These are phyloP conservation scores for Glyptemys insculpta DNA, from an alignment of 2,797 vertebrate species.

Conservation along the genomic window DNA sequence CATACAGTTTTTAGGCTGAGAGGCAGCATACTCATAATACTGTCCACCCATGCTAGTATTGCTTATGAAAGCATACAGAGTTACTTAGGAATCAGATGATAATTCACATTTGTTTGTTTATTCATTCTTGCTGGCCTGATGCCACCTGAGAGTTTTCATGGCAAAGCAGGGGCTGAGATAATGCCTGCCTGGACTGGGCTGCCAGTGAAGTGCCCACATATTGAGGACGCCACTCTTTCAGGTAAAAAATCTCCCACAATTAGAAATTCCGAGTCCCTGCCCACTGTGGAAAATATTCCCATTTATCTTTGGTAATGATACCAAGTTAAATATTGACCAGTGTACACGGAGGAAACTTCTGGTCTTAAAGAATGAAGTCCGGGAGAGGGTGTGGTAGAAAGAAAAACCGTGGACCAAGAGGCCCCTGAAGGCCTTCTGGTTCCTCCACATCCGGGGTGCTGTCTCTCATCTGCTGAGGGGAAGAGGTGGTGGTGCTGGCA, in stretches of 20 bases:
- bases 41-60: neutral
- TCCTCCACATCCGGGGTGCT: neutral
- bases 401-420: neutral
- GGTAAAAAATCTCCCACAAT: neutral
- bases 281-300: neutral
- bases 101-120: neutral
- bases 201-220: neutral
- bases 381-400: neutral
- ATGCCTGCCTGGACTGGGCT: neutral
- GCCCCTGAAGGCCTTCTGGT: neutral
- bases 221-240: neutral
- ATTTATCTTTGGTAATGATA: neutral
- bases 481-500: neutral
- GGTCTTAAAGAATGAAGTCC: neutral
- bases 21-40: neutral
- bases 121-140: neutral
- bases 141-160: neutral
- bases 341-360: neutral
- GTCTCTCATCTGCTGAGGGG: neutral
- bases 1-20: neutral
- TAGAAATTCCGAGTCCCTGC: neutral
- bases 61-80: neutral
- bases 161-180: neutral
- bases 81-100: neutral
- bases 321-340: neutral